Evolutionary conservation across 2,113 vertebrate genomes (phyloP).

Genomic region (Empidonax traillii): DNA sequence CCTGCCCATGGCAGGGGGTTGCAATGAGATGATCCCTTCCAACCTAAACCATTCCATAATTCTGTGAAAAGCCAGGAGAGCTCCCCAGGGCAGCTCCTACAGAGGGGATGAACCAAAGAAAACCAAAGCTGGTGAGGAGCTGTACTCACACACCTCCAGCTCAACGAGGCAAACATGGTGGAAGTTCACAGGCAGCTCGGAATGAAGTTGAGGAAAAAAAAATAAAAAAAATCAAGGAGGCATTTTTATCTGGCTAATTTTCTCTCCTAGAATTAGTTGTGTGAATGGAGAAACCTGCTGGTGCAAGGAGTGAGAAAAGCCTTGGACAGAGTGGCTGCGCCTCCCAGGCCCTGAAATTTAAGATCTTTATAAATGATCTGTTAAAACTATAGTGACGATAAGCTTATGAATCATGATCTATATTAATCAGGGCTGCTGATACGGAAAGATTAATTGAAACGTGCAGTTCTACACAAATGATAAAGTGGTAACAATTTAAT

Average conservation of each 20-base stretch:
- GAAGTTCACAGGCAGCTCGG: background rate
- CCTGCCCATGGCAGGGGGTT: fast-evolving
- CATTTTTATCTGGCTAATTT: slow-evolving; percentile 71
- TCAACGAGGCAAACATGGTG: background rate
- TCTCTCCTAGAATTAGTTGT: slow-evolving; percentile 72
- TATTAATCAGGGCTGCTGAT: slow-evolving; percentile 95
- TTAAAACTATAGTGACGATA: slow-evolving; percentile 98
- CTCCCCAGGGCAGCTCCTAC: background rate
- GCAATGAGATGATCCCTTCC: background rate
- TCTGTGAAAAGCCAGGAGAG: background rate
- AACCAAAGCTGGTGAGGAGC: background rate
- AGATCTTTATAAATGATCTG: slow-evolving; percentile 92
- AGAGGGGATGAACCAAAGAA: background rate
- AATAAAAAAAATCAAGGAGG: background rate
- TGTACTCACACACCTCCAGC: background rate
- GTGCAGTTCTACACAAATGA: slow-evolving; percentile 97
- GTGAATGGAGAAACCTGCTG: slow-evolving; percentile 70
- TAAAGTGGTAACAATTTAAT: slow-evolving; percentile 99
- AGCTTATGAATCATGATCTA: slow-evolving; percentile 97
- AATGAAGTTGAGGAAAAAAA: background rate
- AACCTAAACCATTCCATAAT: background rate
- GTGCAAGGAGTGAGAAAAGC: slow-evolving; percentile 74
- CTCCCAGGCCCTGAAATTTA: slow-evolving; percentile 86
- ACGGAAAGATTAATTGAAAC: slow-evolving; percentile 96
- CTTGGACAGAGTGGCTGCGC: slow-evolving; percentile 76